These are phyloP conservation scores for Scolopax rusticola DNA, from an alignment of 2,797 vertebrate genomes.

Conservation along the genomic window DNA sequence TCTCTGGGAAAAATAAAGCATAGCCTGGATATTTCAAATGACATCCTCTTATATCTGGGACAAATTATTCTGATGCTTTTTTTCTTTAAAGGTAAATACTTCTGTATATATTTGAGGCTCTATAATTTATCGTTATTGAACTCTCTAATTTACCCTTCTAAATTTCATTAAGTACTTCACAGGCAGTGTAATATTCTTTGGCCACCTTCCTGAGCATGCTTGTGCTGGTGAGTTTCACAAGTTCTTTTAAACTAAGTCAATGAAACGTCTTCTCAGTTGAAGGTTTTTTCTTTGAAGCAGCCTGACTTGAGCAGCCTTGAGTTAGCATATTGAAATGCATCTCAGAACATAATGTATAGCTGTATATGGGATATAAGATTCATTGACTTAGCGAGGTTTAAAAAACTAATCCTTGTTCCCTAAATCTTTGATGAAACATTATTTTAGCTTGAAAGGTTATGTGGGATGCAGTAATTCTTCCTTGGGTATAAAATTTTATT, in stretches of 20 bases:
- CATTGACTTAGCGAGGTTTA: conserved; percentile 41
- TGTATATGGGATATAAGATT: conserved; percentile 37
- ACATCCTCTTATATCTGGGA: neutral
- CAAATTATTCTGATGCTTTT: neutral
- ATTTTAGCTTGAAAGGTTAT: conserved; percentile 61
- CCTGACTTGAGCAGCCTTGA: neutral
- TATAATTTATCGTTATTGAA: neutral
- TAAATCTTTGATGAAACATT: conserved; percentile 69
- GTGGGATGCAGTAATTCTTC: conserved; percentile 53
- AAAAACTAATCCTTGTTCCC: conserved; percentile 63
- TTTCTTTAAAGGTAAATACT: neutral
- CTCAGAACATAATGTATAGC: conserved; percentile 6
- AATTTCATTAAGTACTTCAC: neutral
- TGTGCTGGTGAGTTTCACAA: neutral
- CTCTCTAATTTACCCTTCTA: neutral
- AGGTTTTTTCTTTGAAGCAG: neutral
- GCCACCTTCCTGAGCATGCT: neutral
- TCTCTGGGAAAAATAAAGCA: neutral
- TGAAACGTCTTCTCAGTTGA: neutral
- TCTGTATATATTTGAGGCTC: neutral
- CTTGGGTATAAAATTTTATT: conserved; percentile 60
- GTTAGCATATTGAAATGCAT: neutral
- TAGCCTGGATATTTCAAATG: neutral
- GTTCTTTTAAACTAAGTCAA: neutral
- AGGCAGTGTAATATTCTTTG: neutral